Evolutionary conservation across 2,888 invertebrate species (phyloP).

Genomic region (Isoperla grammatica): DNA sequence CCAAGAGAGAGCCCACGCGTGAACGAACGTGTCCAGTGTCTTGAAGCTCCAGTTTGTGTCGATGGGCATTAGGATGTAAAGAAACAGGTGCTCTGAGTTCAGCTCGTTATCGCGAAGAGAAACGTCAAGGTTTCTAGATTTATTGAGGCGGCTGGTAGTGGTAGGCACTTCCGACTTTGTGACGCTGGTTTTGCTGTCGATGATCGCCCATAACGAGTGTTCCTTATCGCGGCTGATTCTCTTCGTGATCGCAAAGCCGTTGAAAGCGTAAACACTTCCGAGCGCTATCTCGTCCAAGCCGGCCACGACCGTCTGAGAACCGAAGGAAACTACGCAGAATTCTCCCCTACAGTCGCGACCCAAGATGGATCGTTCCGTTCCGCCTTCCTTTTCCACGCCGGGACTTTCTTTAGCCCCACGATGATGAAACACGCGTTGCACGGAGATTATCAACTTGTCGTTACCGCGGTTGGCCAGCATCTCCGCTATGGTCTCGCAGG

Average conservation of each 20-base stretch:
- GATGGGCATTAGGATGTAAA: no score
- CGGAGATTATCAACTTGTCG: constrained; percentile 8
- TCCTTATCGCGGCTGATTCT: constrained; percentile 19
- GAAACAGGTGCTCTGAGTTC: no score
- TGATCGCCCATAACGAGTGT: constrained; percentile 10
- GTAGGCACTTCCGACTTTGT: neutral
- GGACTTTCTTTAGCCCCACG: neutral
- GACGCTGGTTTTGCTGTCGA: neutral
- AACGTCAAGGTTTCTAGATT: no score
- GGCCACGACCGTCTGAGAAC: neutral
- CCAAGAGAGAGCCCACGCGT: no score
- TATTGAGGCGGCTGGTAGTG: no score
- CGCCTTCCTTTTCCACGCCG: no score
- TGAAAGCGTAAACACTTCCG: constrained; percentile 13
- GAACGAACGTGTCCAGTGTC: no score
- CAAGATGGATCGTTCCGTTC: constrained; percentile 14
- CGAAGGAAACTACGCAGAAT: constrained; percentile 23
- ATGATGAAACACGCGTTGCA: constrained; percentile 17
- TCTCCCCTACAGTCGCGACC: constrained; percentile 24
- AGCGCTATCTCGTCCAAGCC: neutral
- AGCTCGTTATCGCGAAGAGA: no score
- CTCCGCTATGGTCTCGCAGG: constrained; percentile 15
- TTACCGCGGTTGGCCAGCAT: constrained; percentile 2
- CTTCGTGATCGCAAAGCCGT: constrained; percentile 16
- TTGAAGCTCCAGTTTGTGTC: no score